Conservation (phyloP, 2,113 vertebrate genomes). For the Phoenicopterus ruber region DNA sequence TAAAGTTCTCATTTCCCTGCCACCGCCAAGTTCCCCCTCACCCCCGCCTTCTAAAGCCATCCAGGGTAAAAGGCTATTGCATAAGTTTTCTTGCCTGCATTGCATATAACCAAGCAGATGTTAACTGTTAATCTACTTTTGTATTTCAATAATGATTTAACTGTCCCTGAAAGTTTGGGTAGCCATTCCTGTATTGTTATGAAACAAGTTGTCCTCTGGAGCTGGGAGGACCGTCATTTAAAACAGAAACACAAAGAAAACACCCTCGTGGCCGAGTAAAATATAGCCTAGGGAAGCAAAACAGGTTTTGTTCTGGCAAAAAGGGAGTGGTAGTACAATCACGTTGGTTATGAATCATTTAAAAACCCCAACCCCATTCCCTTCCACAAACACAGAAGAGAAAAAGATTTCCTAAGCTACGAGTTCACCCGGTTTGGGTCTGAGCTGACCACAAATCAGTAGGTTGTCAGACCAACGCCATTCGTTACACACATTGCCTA, state of each 20-base stretch:
- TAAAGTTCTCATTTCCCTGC: background rate
- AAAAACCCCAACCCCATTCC: background rate
- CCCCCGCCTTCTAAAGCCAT: background rate
- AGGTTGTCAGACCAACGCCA: background rate
- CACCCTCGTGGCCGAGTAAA: background rate
- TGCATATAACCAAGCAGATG: background rate
- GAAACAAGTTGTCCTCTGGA: background rate
- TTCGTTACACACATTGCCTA: background rate
- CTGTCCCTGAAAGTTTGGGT: background rate
- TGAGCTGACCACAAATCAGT: background rate
- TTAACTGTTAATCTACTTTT: background rate
- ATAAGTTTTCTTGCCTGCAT: background rate
- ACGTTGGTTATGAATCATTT: background rate
- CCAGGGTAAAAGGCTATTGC: background rate
- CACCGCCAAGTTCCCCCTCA: background rate
- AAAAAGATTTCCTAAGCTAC: background rate
- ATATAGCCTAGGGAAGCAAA: slow-evolving; percentile 3
- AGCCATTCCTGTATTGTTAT: background rate
- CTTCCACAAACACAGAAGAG: background rate
- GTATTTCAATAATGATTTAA: background rate
- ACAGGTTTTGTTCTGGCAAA: background rate
- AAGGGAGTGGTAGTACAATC: slow-evolving; percentile 31
- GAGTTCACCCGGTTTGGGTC: background rate
- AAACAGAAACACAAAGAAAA: background rate
- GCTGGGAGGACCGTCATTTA: background rate